Conservation (phyloP, 2,888 invertebrate species). For the Stomorhina lunata region DNA sequence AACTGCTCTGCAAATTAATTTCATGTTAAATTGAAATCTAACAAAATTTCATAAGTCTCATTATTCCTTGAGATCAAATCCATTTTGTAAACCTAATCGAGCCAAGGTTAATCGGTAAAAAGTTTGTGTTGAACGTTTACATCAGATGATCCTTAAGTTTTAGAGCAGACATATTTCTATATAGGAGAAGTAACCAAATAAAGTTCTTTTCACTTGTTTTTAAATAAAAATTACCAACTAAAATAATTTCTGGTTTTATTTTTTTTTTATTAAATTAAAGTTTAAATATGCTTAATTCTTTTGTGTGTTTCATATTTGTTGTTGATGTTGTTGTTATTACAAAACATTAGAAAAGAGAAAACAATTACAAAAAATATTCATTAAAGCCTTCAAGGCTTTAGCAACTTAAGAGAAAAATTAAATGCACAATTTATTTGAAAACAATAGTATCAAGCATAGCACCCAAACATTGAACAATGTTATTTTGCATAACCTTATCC, state of each 20-base stretch:
- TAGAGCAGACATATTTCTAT: too few species aligned
- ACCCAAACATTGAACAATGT: conserved; percentile 98
- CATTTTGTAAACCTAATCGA: too few species aligned
- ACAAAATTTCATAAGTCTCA: too few species aligned
- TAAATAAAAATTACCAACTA: conserved; percentile 7
- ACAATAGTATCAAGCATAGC: conserved; percentile 97
- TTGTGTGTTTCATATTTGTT: conserved; percentile 4
- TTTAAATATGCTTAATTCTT: conserved; percentile 38
- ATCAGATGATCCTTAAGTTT: too few species aligned
- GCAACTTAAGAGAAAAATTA: neutral
- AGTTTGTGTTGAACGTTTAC: too few species aligned
- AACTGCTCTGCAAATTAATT: too few species aligned
- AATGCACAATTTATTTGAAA: conserved; percentile 84
- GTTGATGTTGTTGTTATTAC: conserved; percentile 2
- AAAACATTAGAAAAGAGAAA: conserved; percentile 9
- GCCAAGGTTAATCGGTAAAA: too few species aligned
- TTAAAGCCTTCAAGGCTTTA: neutral
- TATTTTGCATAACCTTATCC: conserved; percentile 96
- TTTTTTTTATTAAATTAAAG: conserved; percentile 34
- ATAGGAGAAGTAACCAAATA: too few species aligned
- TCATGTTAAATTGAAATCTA: too few species aligned
- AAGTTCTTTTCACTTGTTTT: too few species aligned
- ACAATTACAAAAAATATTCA: conserved; percentile 31
- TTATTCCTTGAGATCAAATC: too few species aligned
- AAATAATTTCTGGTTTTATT: neutral